Conservation (phyloP, 2,113 vertebrate genomes). For the Apodemus speciosus region DNA sequence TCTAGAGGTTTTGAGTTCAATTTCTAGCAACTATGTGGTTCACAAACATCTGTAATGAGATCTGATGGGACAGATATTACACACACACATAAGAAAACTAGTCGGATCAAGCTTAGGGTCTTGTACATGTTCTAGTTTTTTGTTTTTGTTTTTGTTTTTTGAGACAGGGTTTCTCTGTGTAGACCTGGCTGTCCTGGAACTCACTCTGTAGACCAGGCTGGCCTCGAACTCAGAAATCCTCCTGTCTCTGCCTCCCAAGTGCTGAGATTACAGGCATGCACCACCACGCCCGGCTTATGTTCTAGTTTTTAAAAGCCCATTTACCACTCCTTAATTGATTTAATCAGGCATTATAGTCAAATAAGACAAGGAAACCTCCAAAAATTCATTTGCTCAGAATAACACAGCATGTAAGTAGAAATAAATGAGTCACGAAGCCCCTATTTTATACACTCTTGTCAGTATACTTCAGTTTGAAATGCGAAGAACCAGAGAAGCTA, state of each 20-base stretch:
- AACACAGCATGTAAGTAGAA: neutral
- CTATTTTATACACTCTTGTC: neutral
- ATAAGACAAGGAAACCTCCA: neutral
- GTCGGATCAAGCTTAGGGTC: neutral
- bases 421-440: neutral
- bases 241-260: no score
- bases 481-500: neutral
- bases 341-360: neutral
- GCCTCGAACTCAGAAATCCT: no score
- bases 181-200: no score
- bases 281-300: no score
- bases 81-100: neutral
- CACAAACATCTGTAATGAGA: no score
- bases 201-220: no score
- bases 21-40: no score
- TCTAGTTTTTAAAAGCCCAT: neutral
- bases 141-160: no score
- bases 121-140: neutral
- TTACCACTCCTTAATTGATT: conserved; percentile 42
- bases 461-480: neutral
- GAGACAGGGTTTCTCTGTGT: no score
- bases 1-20: no score
- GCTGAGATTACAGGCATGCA: no score
- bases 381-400: neutral
- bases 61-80: neutral